Conservation (phyloP, 1,140 invertebrate species). For the Bacillus rossius region DNA sequence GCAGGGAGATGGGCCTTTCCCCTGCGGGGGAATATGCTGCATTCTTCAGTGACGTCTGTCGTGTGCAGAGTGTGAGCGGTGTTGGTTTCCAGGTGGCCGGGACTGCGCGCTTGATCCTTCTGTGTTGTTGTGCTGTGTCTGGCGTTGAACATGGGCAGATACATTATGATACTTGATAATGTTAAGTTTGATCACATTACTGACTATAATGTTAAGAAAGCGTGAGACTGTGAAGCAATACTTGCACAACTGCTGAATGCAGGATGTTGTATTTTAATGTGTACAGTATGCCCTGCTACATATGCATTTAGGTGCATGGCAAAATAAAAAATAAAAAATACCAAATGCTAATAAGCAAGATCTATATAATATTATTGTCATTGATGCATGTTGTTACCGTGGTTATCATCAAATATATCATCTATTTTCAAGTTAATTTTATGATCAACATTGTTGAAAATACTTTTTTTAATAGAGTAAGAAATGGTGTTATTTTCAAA, state of each 20-base stretch:
- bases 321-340: not conserved
- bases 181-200: not conserved
- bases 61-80: not conserved
- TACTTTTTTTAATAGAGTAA: not conserved
- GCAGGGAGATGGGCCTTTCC: conserved; percentile 10
- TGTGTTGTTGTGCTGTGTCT: not conserved
- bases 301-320: not conserved
- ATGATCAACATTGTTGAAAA: conserved; percentile 5
- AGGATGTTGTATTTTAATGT: not conserved
- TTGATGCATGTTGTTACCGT: not conserved
- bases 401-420: not conserved
- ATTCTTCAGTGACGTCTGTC: conserved; percentile 9
- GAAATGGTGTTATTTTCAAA: conserved; percentile 5
- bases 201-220: not conserved
- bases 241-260: no score
- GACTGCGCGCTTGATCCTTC: not conserved
- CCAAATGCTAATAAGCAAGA: not conserved
- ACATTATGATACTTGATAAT: not conserved
- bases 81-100: not conserved
- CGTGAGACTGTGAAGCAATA: not conserved
- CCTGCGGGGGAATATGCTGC: conserved; percentile 15
- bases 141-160: not conserved
- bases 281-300: not conserved
- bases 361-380: conserved; percentile 1
- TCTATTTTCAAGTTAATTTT: conserved; percentile 9